phyloP scores from a whole-genome alignment of 2,797 vertebrate species.

The Ambastaia sidthimunki region DNA sequence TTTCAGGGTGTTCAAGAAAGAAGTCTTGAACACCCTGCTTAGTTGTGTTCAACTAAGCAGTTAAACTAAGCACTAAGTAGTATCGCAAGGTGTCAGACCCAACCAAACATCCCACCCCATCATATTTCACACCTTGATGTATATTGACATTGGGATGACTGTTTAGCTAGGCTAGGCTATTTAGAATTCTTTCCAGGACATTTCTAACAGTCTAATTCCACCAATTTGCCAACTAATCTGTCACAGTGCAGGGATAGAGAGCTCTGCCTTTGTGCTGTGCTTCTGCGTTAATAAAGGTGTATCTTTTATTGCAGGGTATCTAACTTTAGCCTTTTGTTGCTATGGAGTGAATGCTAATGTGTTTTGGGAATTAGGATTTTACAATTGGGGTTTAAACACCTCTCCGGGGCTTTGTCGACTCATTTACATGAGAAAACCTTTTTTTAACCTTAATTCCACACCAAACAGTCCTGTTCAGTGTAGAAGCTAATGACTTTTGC shows the following conservation, averaged over 20 bases:
- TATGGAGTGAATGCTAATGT: constrained; percentile 30
- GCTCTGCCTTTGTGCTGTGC: not conserved
- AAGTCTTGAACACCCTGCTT: too few species aligned
- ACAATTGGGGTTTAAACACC: constrained; percentile 38
- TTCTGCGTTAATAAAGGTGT: not conserved
- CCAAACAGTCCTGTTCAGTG: constrained; percentile 2
- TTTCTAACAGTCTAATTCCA: constrained; percentile 23
- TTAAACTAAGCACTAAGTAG: too few species aligned
- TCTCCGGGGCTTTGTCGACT: constrained; percentile 33
- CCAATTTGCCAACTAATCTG: constrained; percentile 18
- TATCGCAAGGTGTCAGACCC: not conserved
- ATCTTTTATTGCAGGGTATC: constrained; percentile 29
- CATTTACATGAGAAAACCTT: constrained; percentile 42
- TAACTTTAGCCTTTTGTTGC: constrained; percentile 21
- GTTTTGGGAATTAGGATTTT: constrained; percentile 24
- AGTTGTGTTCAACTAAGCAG: too few species aligned
- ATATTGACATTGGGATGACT: not conserved
- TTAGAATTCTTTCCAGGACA: not conserved
- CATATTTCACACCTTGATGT: not conserved
- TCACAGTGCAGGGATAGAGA: constrained; percentile 1
- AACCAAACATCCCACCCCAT: not conserved
- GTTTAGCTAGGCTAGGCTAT: not conserved
- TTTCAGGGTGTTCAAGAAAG: too few species aligned
- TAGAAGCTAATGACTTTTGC: constrained; percentile 43
- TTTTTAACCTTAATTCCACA: constrained; percentile 37